phyloP scores from a whole-genome alignment of 2,797 vertebrate species.

The Siniperca obscura region DNA sequence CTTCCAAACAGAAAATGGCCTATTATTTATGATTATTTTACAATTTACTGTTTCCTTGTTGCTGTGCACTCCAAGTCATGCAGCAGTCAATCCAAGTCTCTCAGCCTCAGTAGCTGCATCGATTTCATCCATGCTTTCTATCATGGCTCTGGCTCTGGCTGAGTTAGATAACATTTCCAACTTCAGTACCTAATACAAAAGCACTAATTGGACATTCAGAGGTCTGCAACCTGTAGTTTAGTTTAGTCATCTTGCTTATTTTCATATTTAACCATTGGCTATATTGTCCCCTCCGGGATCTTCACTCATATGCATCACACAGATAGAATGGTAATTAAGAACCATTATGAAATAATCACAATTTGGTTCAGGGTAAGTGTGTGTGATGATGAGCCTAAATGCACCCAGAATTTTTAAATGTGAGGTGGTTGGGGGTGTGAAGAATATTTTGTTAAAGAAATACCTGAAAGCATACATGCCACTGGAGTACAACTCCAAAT shows the following conservation, averaged over 20 bases:
- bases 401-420: neutral
- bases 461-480: neutral
- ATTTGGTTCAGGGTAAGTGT: neutral
- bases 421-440: neutral
- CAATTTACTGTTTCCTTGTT: neutral
- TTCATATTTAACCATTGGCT: neutral
- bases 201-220: neutral
- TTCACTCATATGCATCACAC: neutral
- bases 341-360: conserved; percentile 3
- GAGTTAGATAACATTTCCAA: neutral
- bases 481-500: neutral
- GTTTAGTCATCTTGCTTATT: conserved; percentile 3
- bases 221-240: neutral
- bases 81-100: neutral
- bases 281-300: neutral
- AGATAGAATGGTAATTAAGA: conserved; percentile 3
- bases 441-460: neutral
- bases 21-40: neutral
- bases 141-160: neutral
- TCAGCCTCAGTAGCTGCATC: neutral
- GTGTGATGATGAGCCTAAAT: neutral
- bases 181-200: neutral
- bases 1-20: neutral
- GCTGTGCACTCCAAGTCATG: neutral
- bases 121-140: neutral